Evolutionary conservation across 2,113 vertebrate species (phyloP), one percentile per base, ranked within the genome.

Genomic region (Haemorhous mexicanus): DNA sequence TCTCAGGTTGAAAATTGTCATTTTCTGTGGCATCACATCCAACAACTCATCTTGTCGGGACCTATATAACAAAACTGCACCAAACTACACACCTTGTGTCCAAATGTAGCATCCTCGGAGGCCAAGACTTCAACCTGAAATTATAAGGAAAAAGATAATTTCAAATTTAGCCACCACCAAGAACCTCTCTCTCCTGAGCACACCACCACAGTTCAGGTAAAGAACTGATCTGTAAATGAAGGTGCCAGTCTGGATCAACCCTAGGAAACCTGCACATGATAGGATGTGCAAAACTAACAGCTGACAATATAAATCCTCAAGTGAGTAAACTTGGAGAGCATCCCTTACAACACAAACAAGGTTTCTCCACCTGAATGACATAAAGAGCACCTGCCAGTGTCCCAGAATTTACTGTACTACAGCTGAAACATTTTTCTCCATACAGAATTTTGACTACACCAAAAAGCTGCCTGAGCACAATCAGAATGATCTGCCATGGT

Each of bases 51-150:
- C 81, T 5, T 68, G 63, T 80, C 33, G 82, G 58, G 58, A 72
- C 89, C 96, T 94, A 43, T 3, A 35, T 23, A 87, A 76, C 27
- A 83, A 87, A 95, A 92, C 93, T 86, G 75, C 94, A 93, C 83
- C 95, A 94, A 92, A 95, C 96, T 78, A 98, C 97, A 98, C 97
- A 98, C 97, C 97, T 97, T 97, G 96, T 96, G 96, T 98, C 97
- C 97, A 97, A 97, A 97, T 95, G 97, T 95, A 83, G 96, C 87
- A 96, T 97, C 97, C 95, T 98, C 93, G 12, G 94, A 97, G 95
- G 97, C 84, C 97, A 98, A 97, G 95, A 96, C 96, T 97, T 97
- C 97, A 95, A 97, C 96, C 96, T 97, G 97, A 93, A 98, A 97
- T 96, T 95, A 75, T 96, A 98, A 97, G 97, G 95, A 97, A 80